phyloP scores from a whole-genome alignment of 2,888 invertebrate genomes.

The Syritta pipiens region DNA sequence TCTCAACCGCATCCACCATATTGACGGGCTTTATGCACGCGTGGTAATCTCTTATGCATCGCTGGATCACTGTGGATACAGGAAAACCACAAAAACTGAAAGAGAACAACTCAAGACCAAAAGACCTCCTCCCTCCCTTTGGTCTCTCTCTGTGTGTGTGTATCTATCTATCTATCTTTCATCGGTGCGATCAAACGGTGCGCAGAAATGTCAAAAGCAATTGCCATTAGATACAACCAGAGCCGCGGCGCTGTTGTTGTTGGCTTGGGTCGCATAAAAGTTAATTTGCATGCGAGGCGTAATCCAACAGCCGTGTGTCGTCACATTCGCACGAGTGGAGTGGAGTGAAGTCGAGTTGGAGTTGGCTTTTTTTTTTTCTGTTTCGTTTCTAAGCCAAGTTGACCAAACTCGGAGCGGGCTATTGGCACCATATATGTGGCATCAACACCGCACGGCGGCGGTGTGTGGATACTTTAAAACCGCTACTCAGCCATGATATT shows the following conservation, averaged over 20 bases:
- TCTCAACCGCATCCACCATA: constrained; percentile 48
- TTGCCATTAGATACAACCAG: constrained; percentile 51
- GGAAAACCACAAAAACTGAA: constrained; percentile 32
- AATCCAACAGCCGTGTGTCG: constrained; percentile 47
- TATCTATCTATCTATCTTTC: too few relatives aligned
- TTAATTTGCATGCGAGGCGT: constrained; percentile 63
- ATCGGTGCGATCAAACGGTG: constrained; percentile 59
- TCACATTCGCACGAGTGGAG: constrained; percentile 66
- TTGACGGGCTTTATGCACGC: constrained; percentile 46
- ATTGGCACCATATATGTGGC: neutral
- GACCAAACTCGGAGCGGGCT: constrained; percentile 57
- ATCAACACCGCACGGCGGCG: neutral
- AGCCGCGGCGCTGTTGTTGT: neutral
- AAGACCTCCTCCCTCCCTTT: too few relatives aligned
- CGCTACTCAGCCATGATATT: constrained; percentile 69
- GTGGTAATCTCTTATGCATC: constrained; percentile 51
- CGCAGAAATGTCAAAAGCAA: constrained; percentile 67
- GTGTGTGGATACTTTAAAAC: constrained; percentile 52
- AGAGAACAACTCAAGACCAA: neutral
- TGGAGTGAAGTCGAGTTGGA: too few relatives aligned
- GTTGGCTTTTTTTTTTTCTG: neutral
- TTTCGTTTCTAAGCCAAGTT: constrained; percentile 54
- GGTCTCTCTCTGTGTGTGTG: too few relatives aligned
- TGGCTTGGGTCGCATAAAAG: neutral
- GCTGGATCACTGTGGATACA: neutral